Conservation (phyloP, 2,113 vertebrate genomes). For the Capra hircus region DNA sequence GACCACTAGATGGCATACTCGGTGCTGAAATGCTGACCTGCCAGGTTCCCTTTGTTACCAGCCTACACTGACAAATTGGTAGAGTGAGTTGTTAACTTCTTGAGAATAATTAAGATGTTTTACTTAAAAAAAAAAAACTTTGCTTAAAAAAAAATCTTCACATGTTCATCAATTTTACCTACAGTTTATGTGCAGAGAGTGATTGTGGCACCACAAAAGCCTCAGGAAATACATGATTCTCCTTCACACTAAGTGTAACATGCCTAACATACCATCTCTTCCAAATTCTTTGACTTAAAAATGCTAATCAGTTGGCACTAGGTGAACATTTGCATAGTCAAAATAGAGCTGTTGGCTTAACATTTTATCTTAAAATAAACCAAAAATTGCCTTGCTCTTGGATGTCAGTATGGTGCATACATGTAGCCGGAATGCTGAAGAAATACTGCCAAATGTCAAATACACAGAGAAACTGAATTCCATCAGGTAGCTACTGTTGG, state of each 20-base stretch:
- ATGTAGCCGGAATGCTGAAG: background rate
- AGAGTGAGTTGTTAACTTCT: background rate
- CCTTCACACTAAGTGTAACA: background rate
- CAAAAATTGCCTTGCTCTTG: slow-evolving; percentile 29
- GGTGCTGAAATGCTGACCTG: background rate
- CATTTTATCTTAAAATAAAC: slow-evolving; percentile 52
- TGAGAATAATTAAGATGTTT: background rate
- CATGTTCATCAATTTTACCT: background rate
- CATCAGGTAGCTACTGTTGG: background rate
- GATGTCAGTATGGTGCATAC: background rate
- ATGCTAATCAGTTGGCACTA: slow-evolving; percentile 60
- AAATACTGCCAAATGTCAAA: background rate
- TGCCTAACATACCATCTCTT: background rate
- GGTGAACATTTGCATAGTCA: slow-evolving; percentile 42
- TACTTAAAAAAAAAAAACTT: background rate
- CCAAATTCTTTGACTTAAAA: slow-evolving; percentile 57
- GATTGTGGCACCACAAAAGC: background rate
- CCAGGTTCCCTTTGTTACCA: background rate
- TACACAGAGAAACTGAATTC: background rate
- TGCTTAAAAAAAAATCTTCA: background rate
- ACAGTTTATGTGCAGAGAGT: slow-evolving; percentile 1
- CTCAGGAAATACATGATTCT: background rate
- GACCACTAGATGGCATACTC: background rate
- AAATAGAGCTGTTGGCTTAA: slow-evolving; percentile 25
- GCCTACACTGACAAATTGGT: background rate